Evolutionary conservation across 2,888 invertebrate genomes (phyloP).

Genomic region (Deroplatys truncata): DNA sequence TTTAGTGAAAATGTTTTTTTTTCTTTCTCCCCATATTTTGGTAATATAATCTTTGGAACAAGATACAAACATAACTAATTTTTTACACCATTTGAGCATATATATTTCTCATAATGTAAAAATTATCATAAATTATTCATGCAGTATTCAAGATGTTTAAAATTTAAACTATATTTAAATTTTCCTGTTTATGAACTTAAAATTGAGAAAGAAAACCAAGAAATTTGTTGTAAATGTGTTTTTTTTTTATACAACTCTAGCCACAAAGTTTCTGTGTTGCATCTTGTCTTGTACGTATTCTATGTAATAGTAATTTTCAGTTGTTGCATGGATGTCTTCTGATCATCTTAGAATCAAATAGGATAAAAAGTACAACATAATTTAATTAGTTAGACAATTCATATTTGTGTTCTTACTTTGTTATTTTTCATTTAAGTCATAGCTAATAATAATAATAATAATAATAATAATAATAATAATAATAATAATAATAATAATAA

Average conservation of each 20-base stretch:
- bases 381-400: constrained; percentile 7
- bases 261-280: constrained; percentile 1
- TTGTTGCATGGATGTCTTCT: constrained; percentile 7
- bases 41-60: not conserved
- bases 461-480: too few species aligned
- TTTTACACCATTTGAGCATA: not conserved
- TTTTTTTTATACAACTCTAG: constrained; percentile 13
- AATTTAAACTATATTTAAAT: constrained; percentile 7
- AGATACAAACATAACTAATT: not conserved
- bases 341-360: too few species aligned
- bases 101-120: constrained; percentile 1
- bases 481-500: too few species aligned
- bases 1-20: too few species aligned
- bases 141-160: constrained; percentile 10
- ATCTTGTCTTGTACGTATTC: constrained; percentile 2
- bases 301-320: not conserved
- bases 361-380: constrained; percentile 17
- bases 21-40: not conserved
- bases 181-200: not conserved
- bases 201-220: not conserved
- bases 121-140: not conserved
- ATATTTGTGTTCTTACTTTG: constrained; percentile 5
- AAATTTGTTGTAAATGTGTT: constrained; percentile 9
- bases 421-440: not conserved
- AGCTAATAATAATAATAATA: constrained; percentile 11